Conservation (phyloP, 2,113 vertebrate genomes). For the Athene cunicularia region DNA sequence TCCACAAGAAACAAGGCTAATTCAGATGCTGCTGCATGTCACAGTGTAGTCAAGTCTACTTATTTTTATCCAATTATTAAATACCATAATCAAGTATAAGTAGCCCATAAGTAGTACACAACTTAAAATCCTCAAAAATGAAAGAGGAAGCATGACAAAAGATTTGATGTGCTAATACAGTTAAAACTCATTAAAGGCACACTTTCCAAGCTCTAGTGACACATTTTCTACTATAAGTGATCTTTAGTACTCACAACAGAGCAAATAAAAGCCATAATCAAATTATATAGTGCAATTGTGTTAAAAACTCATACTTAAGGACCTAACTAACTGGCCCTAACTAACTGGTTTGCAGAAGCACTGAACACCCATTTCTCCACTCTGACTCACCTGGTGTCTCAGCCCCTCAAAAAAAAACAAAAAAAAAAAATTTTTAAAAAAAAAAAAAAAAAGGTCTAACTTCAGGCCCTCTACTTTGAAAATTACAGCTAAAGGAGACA, state of each 20-base stretch:
- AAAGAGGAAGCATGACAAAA: neutral
- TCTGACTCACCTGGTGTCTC: neutral
- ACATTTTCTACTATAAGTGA: neutral
- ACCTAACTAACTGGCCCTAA: too few relatives aligned
- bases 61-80: neutral
- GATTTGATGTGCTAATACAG: too few relatives aligned
- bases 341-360: neutral
- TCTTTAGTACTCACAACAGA: neutral
- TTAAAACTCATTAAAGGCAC: neutral
- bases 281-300: fast-evolving
- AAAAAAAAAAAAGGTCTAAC: neutral
- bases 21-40: neutral
- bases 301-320: neutral
- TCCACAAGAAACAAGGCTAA: neutral
- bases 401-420: neutral
- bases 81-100: neutral
- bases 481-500: neutral
- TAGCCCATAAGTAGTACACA: neutral
- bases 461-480: neutral
- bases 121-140: neutral
- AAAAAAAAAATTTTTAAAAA: too few relatives aligned
- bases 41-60: neutral
- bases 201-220: neutral
- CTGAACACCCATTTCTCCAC: neutral
- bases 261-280: neutral